Percentiles rank a stretch among this genome's conserved stretches.
phyloP scores from a whole-genome alignment of 2,113 vertebrate species.

The Halichoerus grypus region DNA sequence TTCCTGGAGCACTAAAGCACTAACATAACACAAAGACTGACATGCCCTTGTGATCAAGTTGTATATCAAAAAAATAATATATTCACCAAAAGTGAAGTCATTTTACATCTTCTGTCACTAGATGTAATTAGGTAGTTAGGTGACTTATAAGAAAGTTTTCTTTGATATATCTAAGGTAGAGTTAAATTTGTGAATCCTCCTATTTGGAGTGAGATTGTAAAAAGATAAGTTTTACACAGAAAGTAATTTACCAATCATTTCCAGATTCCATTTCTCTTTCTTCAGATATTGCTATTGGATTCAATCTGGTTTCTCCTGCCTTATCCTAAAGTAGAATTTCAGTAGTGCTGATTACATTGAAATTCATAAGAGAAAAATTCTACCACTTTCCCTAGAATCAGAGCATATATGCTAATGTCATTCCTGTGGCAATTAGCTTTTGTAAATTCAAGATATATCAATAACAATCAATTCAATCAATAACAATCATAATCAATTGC shows the following conservation, averaged over 20 bases:
- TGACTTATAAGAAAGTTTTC: not conserved
- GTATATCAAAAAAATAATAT: not conserved
- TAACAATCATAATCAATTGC: no score
- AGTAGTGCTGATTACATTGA: not conserved
- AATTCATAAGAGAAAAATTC: not conserved
- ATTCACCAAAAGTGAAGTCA: not conserved
- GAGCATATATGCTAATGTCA: not conserved
- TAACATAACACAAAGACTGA: not conserved
- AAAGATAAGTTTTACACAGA: constrained; percentile 25
- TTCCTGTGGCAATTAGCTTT: not conserved
- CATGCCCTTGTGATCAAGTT: not conserved
- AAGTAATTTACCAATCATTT: constrained; percentile 6
- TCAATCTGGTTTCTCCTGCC: not conserved
- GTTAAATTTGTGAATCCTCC: not conserved
- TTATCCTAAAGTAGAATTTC: constrained; percentile 40
- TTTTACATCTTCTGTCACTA: constrained; percentile 26
- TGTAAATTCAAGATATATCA: not conserved
- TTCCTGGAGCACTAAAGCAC: not conserved
- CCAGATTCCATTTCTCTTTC: not conserved
- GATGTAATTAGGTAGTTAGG: not conserved
- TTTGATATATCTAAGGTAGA: not conserved
- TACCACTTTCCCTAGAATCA: not conserved
- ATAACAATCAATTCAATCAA: not conserved
- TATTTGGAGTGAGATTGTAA: constrained; percentile 37
- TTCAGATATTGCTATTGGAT: not conserved